These are phyloP conservation scores for Aphyosemion australe DNA, from an alignment of 2,113 vertebrate genomes.

Conservation along the genomic window DNA sequence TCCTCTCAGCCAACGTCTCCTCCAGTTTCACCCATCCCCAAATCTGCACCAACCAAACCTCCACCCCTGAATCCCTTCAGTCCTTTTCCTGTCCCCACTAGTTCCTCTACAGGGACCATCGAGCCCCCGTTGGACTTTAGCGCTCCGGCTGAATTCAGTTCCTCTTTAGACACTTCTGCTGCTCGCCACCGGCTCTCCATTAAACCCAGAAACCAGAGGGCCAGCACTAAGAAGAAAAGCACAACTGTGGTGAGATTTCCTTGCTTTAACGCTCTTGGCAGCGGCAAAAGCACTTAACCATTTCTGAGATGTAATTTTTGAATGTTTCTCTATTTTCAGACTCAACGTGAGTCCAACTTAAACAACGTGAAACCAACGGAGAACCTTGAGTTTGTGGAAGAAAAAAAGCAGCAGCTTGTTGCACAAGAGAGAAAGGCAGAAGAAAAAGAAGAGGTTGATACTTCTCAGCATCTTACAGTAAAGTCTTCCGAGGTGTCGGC, in stretches of 20 bases:
- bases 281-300: not conserved
- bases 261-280: not conserved
- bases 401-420: conserved; percentile 56
- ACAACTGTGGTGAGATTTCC: conserved; percentile 74
- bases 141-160: conserved; percentile 79
- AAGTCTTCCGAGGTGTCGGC: conserved; percentile 12
- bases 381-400: conserved; percentile 73
- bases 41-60: conserved; percentile 49
- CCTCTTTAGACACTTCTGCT: conserved; percentile 90
- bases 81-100: conserved; percentile 45
- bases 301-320: not conserved
- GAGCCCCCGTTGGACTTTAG: conserved; percentile 81
- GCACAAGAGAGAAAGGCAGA: conserved; percentile 28
- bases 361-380: conserved; percentile 78
- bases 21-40: conserved; percentile 67
- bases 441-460: not conserved
- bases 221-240: conserved; percentile 79
- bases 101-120: conserved; percentile 32
- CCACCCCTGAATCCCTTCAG: conserved; percentile 45
- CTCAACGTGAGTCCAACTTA: conserved; percentile 46
- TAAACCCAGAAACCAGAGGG: conserved; percentile 92
- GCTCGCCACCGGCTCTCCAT: conserved; percentile 92
- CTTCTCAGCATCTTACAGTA: conserved; percentile 10
- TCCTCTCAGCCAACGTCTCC: conserved; percentile 64
- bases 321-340: conserved; percentile 35